phyloP scores from a whole-genome alignment of 2,797 vertebrate genomes.

The Sebastes minor region DNA sequence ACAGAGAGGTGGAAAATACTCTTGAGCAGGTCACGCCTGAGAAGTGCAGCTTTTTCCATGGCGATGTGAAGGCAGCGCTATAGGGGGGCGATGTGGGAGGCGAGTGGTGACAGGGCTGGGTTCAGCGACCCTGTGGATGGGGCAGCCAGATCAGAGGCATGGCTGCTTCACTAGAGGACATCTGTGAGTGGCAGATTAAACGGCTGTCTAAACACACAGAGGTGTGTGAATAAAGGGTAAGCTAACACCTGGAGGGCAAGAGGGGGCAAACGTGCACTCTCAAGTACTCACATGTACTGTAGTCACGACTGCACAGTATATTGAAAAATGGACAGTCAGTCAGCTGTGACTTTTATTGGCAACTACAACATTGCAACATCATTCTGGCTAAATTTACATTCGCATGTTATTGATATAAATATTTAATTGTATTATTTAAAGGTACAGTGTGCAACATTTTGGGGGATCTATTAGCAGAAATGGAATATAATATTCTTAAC shows the following conservation, averaged over 20 bases:
- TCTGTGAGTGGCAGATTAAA: constrained; percentile 78
- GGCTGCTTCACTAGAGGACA: constrained; percentile 70
- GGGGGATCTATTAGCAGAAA: no score
- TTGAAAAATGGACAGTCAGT: neutral
- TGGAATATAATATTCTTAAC: no score
- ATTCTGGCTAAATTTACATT: neutral
- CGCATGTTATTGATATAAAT: neutral
- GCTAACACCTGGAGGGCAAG: constrained; percentile 46
- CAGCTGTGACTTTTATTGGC: constrained; percentile 1
- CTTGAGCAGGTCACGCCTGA: constrained; percentile 78
- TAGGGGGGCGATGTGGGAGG: constrained; percentile 70
- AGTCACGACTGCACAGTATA: neutral
- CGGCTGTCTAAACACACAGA: constrained; percentile 71
- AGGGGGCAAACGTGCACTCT: constrained; percentile 31
- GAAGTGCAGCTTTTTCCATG: constrained; percentile 79
- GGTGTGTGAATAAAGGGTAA: constrained; percentile 73
- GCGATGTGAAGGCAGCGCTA: constrained; percentile 62
- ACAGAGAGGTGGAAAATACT: constrained; percentile 79
- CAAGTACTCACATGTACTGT: constrained; percentile 15
- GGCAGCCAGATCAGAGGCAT: constrained; percentile 76
- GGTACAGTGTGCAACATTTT: no score
- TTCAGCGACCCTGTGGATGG: constrained; percentile 60
- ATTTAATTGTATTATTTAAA: neutral
- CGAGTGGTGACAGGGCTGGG: constrained; percentile 84
- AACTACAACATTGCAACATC: neutral